Base-by-base conservation (phyloP, 2,113 vertebrate species). In the Mola mola region DNA sequence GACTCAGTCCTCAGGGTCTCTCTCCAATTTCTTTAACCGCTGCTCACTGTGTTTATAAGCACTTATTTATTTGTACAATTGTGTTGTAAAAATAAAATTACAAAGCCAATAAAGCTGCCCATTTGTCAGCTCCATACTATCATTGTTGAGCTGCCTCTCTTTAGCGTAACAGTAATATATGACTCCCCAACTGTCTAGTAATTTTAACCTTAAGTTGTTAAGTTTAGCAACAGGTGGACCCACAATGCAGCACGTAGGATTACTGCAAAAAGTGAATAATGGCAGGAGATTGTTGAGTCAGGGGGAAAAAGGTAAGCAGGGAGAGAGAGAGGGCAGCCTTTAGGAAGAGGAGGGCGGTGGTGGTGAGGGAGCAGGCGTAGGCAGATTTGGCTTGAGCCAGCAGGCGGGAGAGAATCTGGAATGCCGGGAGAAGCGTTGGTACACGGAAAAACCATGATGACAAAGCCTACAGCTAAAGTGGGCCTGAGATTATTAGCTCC, bases 11-110 rank as follows among this genome's bases (percentile, higher is more conserved):
- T 63, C 36, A 8, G 68, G 59, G 67, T 56, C 38, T 57, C 38
- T 57, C 42, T 53, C 40, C 53, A 21, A 16, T 48, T 34, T 64
- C 52, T 73, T 64, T 55, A 51, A 59, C n/a, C 28, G 46, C 24
- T 17, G 33, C 66, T 66, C 34, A 43, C 42, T 7, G 48, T n/a
- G n/a, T n/a, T n/a, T n/a, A 43, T 59, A 51, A 19, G 21, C 43
- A n/a, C 55, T 33, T 29, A 44, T 61, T 60, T 73, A 56, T 75
- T 50, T 51, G 61, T 19, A 71, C 66, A 56, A 64, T 60, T 4
- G 1, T 9, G 31, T 36, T 33, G 17, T 63, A 37, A 68, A 63
- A 51, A 65, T 37, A 19, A 26, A 65, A 61, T 61, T 25, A 56
- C 28, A 29, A 31, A 67, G 57, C 40, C 50, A 31, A 44, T 37